A percentile compares a stretch with the other conserved stretches of the same genome.
Evolutionary conservation across 2,797 vertebrate species (phyloP).

Genomic region (Dromococcyx pavoninus): DNA sequence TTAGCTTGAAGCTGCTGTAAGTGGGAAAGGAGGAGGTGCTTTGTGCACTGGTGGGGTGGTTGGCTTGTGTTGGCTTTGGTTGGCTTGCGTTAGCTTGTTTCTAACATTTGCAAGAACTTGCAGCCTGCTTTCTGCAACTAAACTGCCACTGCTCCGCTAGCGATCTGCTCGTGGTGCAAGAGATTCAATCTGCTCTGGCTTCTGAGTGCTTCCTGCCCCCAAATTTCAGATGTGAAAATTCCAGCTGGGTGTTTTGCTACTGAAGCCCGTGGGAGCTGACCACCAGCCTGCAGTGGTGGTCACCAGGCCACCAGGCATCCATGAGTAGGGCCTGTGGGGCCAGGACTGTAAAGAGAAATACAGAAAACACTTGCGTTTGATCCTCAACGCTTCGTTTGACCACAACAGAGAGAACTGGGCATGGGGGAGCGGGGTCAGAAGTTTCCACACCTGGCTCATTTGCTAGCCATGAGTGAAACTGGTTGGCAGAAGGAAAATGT

Average conservation of each 20-base stretch:
- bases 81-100: background rate
- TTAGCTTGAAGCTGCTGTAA: background rate
- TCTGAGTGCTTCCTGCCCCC: background rate
- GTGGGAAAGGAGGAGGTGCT: background rate
- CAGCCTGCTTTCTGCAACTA: background rate
- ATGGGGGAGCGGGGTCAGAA: background rate
- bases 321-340: background rate
- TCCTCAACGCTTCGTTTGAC: accelerated
- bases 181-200: background rate
- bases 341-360: background rate
- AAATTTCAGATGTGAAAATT: background rate
- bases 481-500: background rate
- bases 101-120: background rate
- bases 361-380: background rate
- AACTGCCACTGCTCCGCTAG: background rate
- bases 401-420: accelerated
- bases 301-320: too few relatives aligned
- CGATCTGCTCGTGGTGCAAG: accelerated
- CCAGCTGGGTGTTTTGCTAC: background rate
- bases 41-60: background rate
- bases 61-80: too few relatives aligned
- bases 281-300: background rate
- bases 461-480: background rate
- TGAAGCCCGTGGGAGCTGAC: background rate
- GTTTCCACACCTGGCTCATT: background rate